phyloP scores from a whole-genome alignment of 2,888 invertebrate species.

The Sarcophaga caerulescens region DNA sequence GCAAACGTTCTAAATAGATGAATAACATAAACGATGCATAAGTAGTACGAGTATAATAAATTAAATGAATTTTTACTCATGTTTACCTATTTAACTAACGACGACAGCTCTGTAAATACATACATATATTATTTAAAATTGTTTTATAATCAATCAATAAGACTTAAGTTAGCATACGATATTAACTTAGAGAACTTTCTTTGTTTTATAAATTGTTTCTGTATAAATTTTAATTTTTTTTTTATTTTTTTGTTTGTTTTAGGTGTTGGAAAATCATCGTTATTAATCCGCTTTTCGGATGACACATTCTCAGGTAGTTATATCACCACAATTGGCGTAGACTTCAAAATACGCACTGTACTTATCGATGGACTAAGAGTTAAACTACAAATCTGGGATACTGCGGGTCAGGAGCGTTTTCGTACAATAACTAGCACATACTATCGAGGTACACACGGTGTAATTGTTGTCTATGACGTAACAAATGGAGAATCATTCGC shows the following conservation, averaged over 20 bases:
- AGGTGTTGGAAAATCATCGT: conserved; percentile 99
- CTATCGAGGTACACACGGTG: conserved; percentile 99
- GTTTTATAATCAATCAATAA: no score
- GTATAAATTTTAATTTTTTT: background rate
- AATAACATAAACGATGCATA: no score
- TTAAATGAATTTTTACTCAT: no score
- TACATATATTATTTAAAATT: no score
- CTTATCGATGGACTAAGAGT: conserved; percentile 94
- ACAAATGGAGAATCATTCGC: conserved; percentile 99
- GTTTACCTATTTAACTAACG: no score
- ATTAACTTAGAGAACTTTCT: no score
- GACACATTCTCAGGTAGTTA: conserved; percentile 98
- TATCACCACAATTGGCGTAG: conserved; percentile 99
- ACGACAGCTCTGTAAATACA: no score
- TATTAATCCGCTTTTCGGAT: conserved; percentile 97
- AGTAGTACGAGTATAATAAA: no score
- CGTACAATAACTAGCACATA: conserved; percentile 99
- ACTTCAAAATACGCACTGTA: conserved; percentile 99
- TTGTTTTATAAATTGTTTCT: background rate
- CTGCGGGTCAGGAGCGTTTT: conserved; percentile 98
- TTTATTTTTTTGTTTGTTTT: conserved; percentile 70
- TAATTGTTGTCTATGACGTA: conserved; percentile 99
- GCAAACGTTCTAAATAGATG: no score
- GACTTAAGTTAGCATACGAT: no score
- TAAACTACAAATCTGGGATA: conserved; percentile 99